Base-by-base conservation (phyloP, 1,140 invertebrate genomes). In the silkworm (Bombyx mori) region DNA sequence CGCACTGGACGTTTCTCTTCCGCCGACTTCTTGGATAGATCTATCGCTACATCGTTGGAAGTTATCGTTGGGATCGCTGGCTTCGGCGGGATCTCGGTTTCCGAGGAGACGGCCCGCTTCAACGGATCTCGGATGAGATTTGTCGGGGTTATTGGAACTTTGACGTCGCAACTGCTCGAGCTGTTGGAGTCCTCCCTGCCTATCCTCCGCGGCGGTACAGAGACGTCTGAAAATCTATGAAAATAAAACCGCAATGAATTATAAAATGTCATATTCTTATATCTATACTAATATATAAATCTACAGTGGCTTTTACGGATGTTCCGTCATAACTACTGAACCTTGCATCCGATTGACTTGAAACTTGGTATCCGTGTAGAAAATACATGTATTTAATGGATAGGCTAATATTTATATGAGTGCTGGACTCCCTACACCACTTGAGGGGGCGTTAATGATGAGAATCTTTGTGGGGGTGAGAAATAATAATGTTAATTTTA, bases 161-260 rank as follows among this genome's bases (percentile, higher is more conserved):
- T 73, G 8, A 80, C 54, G 55, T 86, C 83, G 0, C 68, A 77
- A 54, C 83, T 82, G 58, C 77, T 83, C 0, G 83, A 86, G 49
- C 81, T 84, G 64, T 78, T 86, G 0, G 81, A 86, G 58, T 84
- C 80, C 56, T 79, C 75, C 51, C 81, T 63, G 12, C 69, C 79
- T 66, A 84, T 68, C 55, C 71, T 70, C 8, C 77, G 64, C 3
- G 78, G 67, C 8, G 71, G 74, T 4, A 60, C 69, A 26, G 75
- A 60, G 43, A 66, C 61, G 46, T 86, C 83, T 51, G 79, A 69
- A 63, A 76, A 77, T 69, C 77, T 79, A 63, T 10, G 49, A 50
- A 52, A 56, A 47, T 12, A 62, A 75, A 77, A 69, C 75, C 78
- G 63, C n/a, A 54, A 26, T 18, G 12, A 18, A 18, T 35, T 35